Evolutionary conservation across 2,797 vertebrate species (phyloP), one percentile per base, ranked within the genome.

Genomic region (Nasua narica): DNA sequence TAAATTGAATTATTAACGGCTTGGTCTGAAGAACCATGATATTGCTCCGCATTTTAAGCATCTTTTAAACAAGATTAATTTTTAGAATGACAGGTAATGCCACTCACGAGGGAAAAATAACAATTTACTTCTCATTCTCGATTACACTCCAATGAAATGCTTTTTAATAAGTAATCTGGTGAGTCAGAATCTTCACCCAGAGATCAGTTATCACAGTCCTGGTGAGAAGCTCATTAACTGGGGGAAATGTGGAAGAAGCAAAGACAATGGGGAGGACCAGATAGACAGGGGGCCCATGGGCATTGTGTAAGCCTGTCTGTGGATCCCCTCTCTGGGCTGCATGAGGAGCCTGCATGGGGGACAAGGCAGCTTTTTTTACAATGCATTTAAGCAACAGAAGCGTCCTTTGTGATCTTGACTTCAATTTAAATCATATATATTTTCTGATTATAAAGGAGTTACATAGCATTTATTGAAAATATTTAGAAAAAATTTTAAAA

Each of bases 31-130:
- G 83, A 62, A 4, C 74, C 0, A 0, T 11, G 70, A 18, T 77
- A 89, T 78, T 82, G 43, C 43, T 93, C 65, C 54, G 12, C 82
- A 85, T 94, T 94, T 93, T 96, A 77, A 96, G 79, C 81, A 35
- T 90, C 93, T 96, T 93, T 95, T 96, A 87, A 76, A 92, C 94
- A 94, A 95, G 83, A 97, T 97, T 96, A 95, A 98, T 95, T 96
- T 98, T 97, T 85, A 94, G 91, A 95, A 94, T 97, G 97, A 90
- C 87, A 97, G 88, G 58, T 93, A 93, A 82, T 91, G 91, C 77
- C 89, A 65, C 72, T 91, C 96, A 92, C 67, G 52, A 86, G 96
- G 94, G 96, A 91, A 74, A 98, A 97, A 96, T 97, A 98, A 95
- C 94, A 62, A 94, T 97, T 97, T 97, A 89, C 79, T 91, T 79